Evolutionary conservation across 1,140 invertebrate species (phyloP), one percentile per base, ranked within the genome.

Genomic region (Hypsibius dujardini): DNA sequence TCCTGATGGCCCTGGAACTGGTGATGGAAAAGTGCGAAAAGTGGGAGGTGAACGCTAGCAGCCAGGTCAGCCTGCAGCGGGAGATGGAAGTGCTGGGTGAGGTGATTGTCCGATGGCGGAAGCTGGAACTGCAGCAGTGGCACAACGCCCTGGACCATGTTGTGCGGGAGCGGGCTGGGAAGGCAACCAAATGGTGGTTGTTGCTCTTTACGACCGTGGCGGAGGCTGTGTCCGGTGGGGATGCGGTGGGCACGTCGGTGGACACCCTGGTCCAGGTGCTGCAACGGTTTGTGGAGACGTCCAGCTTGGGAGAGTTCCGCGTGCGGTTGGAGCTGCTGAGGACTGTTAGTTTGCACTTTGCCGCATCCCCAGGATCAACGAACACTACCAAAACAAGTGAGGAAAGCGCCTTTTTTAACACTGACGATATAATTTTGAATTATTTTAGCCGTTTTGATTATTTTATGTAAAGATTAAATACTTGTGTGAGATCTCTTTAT

Each of bases 11-110:
- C 2, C 80, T 97, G 45, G 95, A 98, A 79, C 78, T 95, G 46
- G 79, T 98, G 0, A 79, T 95, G 1, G 84, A 86, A 28, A 90
- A 92, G 73, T 75, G 80, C 70, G 79, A 83, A 73, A 86, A 92
- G 74, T 97, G 93, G 94, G 90, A 96, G 78, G 85, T 87, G 75
- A 88, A 90, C 76, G 92, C 93, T 0, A 89, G 92, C 75, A 86
- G 84, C 73, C 87, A 86, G 1, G 90, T 96, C 47, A 91, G 89
- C 72, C 78, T 99, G 76, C 81, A 84, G 0, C 82, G 85, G 0
- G 81, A 89, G 72, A 83, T 89, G 7, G 78, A 84, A 40, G 80
- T 83, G 59, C 79, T 98, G 0, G 89, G 87, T 1, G 81, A 87
- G 71, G 85, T 90, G 74, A 89, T 98, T 60, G 86, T 95, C 62